Evolutionary conservation across 2,888 invertebrate genomes (phyloP).

Genomic region (Dryocosmus kuriphilus): DNA sequence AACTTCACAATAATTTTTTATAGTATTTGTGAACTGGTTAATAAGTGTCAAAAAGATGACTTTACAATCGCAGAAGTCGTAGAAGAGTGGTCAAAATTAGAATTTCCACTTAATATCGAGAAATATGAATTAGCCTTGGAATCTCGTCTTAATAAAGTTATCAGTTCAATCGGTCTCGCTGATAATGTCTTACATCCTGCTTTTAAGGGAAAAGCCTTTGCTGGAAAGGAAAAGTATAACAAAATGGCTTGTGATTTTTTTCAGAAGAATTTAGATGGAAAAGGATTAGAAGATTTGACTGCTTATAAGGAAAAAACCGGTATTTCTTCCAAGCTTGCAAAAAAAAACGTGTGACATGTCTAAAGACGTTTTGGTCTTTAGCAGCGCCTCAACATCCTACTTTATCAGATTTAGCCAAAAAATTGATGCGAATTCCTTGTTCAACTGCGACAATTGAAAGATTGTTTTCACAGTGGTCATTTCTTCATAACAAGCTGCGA

Average conservation of each 20-base stretch:
- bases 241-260: not conserved
- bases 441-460: not conserved
- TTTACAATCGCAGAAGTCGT: not conserved
- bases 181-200: not conserved
- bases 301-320: not conserved
- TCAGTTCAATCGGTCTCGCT: not conserved
- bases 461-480: too few relatives aligned
- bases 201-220: not conserved
- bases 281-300: not conserved
- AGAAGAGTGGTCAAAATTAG: slow-evolving; percentile 4
- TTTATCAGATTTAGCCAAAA: not conserved
- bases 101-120: not conserved
- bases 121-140: not conserved
- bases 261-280: not conserved
- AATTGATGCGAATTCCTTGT: not conserved
- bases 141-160: not conserved
- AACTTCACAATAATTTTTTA: not conserved
- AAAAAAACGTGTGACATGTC: not conserved
- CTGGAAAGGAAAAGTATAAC: not conserved
- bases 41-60: not conserved
- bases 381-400: not conserved
- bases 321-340: not conserved
- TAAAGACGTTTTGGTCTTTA: too few relatives aligned
- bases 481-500: too few relatives aligned
- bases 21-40: not conserved